Base-by-base conservation (phyloP, 2,113 vertebrate genomes). In the Tragelaphus imberbis region DNA sequence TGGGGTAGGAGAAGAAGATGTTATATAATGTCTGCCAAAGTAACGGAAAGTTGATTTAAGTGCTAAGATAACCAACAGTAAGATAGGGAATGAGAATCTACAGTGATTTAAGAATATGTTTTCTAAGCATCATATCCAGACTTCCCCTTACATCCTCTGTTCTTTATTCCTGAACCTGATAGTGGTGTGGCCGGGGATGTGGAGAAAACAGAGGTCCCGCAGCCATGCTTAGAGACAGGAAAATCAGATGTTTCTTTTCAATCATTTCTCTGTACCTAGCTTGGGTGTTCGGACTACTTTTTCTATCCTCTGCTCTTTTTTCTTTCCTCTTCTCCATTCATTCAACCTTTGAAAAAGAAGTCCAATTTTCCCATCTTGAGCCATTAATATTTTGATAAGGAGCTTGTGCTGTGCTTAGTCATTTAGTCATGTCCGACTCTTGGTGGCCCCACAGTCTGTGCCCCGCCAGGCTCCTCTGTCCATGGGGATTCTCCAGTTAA, bases 21-120 rank as follows among this genome's bases (percentile, higher is more conserved):
- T 96, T 96, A 96, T 93, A 90, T 81, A 95, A 94, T 90, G 96
- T 96, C 96, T 97, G 65, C 79, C 21, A 82, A 97, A 91, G 89
- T 33, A 51, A 61, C 58, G 91, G 96, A 77, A 96, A 84, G 86
- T 84, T 97, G 96, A 77, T 75, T 49, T 80, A 75, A 33, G 21
- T 58, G 13, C 44, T 84, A n/a, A 49, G 97, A 96, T 93, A 97
- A 96, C 75, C 33, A 93, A 21, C 30, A 14, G 79, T 25, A 71
- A 96, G 94, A 97, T 7, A 96, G 80, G 71, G 71, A 93, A 71
- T 49, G 63, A 91, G 84, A 88, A 96, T 81, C 47, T 27, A 65
- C 65, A 65, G 53, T 5, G 80, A 91, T 65, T 68, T 44, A 94
- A 47, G 92, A 96, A 59, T 51, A 58, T 19, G 40, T 91, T 95